Conservation (phyloP, 2,113 vertebrate genomes). For the Leptocoma aspasia region DNA sequence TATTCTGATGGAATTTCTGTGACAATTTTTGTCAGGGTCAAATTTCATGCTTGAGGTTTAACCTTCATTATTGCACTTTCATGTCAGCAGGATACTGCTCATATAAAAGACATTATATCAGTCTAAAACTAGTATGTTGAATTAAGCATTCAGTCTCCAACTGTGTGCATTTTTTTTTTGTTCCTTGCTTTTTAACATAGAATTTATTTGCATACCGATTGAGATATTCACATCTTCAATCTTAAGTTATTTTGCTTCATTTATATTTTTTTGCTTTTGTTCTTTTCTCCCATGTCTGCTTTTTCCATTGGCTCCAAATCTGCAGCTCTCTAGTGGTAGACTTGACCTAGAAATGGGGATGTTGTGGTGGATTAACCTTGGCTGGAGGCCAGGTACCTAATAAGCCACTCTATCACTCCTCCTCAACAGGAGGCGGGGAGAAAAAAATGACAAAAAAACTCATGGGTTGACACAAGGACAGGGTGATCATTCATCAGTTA, state of each 20-base stretch:
- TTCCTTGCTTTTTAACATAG: neutral
- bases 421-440: fast-evolving
- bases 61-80: neutral
- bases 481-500: neutral
- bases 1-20: neutral
- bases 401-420: neutral
- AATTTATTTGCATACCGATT: neutral
- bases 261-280: neutral
- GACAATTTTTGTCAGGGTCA: neutral
- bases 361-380: neutral
- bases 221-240: neutral
- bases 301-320: neutral
- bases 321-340: neutral
- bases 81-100: neutral
- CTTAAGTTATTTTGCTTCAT: neutral
- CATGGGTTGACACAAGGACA: neutral
- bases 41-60: neutral
- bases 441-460: neutral
- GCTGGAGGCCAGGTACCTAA: neutral
- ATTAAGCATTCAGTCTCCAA: neutral
- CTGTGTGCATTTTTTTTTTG: neutral
- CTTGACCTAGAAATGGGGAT: neutral
- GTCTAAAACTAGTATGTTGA: neutral
- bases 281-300: neutral
- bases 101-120: neutral